phyloP scores from a whole-genome alignment of 2,888 invertebrate genomes.

The Slavum lentiscoides region DNA sequence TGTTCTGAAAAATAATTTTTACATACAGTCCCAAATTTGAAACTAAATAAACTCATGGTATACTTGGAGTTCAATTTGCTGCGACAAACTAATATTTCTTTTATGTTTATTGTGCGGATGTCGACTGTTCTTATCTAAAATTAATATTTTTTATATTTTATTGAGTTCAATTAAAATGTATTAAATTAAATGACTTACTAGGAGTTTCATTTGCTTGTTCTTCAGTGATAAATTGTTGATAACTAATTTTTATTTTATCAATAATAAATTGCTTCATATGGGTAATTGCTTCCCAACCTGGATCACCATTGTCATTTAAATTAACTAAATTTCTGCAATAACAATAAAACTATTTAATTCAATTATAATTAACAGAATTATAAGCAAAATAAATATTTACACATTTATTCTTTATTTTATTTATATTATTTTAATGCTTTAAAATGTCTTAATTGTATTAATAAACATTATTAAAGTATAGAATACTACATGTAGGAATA shows the following conservation, averaged over 20 bases:
- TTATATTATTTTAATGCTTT: too few species aligned
- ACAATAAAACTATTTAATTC: not conserved
- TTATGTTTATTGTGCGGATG: slow-evolving; percentile 54
- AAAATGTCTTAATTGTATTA: not conserved
- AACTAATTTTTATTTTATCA: slow-evolving; percentile 68
- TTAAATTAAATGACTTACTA: slow-evolving; percentile 29
- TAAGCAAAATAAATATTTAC: slow-evolving; percentile 15
- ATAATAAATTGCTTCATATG: slow-evolving; percentile 81
- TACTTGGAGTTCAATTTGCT: slow-evolving; percentile 54
- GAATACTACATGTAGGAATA: too few species aligned
- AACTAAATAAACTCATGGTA: not conserved
- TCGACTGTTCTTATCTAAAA: slow-evolving; percentile 49
- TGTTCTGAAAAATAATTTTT: slow-evolving; percentile 57
- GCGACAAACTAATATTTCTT: slow-evolving; percentile 55
- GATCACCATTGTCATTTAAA: slow-evolving; percentile 80
- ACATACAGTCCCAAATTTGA: not conserved
- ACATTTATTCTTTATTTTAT: slow-evolving; percentile 1
- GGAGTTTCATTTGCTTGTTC: slow-evolving; percentile 58
- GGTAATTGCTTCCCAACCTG: slow-evolving; percentile 93
- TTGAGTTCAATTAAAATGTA: not conserved
- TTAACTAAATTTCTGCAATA: slow-evolving; percentile 67
- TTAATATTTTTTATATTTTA: not conserved
- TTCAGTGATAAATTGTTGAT: slow-evolving; percentile 67
- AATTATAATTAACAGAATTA: too few species aligned
- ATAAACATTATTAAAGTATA: too few species aligned